phyloP scores from a whole-genome alignment of 92 coral and sea anemone genomes.

The Porites rus region DNA sequence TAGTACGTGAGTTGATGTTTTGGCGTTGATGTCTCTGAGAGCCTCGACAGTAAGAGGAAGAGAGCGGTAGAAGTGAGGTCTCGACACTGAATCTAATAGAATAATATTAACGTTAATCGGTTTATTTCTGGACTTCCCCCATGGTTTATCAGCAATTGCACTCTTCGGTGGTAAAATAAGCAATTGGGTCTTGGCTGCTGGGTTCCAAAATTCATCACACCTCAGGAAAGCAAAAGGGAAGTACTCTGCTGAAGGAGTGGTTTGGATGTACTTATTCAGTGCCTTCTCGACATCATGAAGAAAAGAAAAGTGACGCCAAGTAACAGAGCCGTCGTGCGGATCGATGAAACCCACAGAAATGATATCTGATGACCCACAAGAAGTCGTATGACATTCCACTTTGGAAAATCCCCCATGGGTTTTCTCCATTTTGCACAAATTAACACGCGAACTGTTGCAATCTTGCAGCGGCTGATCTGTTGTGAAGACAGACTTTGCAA shows the following conservation, averaged over 20 bases:
- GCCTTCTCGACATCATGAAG: constrained; percentile 45
- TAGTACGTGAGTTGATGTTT: constrained; percentile 57
- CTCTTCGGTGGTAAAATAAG: constrained; percentile 43
- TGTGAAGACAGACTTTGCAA: constrained; percentile 26
- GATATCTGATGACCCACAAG: constrained; percentile 47
- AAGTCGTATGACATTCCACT: constrained; percentile 53
- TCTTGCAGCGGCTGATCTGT: not conserved
- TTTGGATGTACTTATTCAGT: constrained; percentile 26
- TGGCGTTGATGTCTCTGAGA: constrained; percentile 53
- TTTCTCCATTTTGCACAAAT: constrained; percentile 39
- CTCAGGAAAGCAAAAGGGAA: constrained; percentile 48
- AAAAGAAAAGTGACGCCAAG: constrained; percentile 48
- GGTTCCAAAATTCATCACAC: constrained; percentile 54
- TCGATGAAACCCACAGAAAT: constrained; percentile 51
- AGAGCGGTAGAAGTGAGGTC: constrained; percentile 91
- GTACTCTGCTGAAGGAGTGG: constrained; percentile 4
- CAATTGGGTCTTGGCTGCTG: constrained; percentile 47
- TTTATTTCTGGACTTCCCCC: not conserved
- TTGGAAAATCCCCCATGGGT: not conserved
- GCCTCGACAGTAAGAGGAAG: constrained; percentile 78
- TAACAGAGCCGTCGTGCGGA: constrained; percentile 43
- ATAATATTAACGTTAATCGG: constrained; percentile 82
- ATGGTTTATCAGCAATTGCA: constrained; percentile 13
- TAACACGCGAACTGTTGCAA: constrained; percentile 34
- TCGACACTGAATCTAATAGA: constrained; percentile 80